phyloP scores from a whole-genome alignment of 2,113 vertebrate genomes.

The Dicentrarchus labrax region DNA sequence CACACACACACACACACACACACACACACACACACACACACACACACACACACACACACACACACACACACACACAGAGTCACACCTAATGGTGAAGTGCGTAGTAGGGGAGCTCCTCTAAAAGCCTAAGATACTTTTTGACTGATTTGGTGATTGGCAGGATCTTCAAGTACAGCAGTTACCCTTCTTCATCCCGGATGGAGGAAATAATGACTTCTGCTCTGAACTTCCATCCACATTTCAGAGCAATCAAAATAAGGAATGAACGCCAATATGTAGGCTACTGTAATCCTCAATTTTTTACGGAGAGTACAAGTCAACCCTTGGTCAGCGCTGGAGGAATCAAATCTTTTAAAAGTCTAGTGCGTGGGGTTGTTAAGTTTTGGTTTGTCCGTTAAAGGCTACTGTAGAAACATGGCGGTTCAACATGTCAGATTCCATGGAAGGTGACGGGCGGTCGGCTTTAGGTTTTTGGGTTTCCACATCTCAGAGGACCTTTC shows the following conservation, averaged over 20 bases:
- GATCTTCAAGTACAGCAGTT: conserved; percentile 28
- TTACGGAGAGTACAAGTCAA: neutral
- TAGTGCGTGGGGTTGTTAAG: no score
- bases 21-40: conserved; percentile 2
- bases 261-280: neutral
- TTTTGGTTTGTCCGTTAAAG: no score
- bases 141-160: conserved; percentile 52
- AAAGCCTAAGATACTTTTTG: conserved; percentile 17
- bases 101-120: conserved; percentile 32
- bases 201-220: conserved; percentile 20
- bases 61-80: neutral
- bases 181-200: neutral
- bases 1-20: conserved; percentile 10
- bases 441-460: no score
- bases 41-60: conserved; percentile 1
- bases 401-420: no score
- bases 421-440: no score
- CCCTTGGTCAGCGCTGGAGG: neutral
- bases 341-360: no score
- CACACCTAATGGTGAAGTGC: conserved; percentile 25
- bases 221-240: neutral
- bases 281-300: neutral
- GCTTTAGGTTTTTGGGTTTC: neutral
- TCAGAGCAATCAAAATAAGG: neutral
- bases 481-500: no score